Conservation (phyloP, 2,888 invertebrate genomes). For the Coremacera marginata region DNA sequence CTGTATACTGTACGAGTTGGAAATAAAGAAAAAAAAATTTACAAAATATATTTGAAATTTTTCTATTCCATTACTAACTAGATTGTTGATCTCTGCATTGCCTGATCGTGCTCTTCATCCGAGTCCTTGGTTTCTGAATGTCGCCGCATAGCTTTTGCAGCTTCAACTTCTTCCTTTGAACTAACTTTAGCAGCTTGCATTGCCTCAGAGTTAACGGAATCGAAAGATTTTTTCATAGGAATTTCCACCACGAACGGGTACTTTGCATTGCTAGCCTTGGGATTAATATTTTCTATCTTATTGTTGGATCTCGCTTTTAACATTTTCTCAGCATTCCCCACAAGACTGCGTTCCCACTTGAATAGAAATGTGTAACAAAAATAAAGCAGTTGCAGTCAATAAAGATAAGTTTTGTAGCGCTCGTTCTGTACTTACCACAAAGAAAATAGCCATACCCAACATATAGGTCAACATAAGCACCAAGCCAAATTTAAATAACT, state of each 20-base stretch:
- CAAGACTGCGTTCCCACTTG: constrained; percentile 15
- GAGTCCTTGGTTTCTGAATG: background rate
- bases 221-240: background rate
- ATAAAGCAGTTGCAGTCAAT: background rate
- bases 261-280: background rate
- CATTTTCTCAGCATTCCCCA: background rate
- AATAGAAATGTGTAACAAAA: background rate
- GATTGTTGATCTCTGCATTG: background rate
- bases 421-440: constrained; percentile 41
- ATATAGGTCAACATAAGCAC: constrained; percentile 44
- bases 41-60: too few relatives aligned
- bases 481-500: constrained; percentile 44
- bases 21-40: too few relatives aligned
- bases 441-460: constrained; percentile 41
- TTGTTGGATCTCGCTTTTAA: background rate
- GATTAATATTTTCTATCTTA: background rate
- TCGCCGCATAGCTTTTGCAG: background rate
- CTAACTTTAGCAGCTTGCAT: background rate
- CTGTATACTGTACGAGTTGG: background rate
- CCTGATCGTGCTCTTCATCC: background rate
- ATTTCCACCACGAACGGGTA: constrained; percentile 5
- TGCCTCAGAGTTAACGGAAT: background rate
- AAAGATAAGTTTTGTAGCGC: background rate
- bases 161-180: background rate
- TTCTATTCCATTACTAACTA: too few relatives aligned